Conservation (phyloP, 1,140 invertebrate genomes). For the Venturia canescens region DNA sequence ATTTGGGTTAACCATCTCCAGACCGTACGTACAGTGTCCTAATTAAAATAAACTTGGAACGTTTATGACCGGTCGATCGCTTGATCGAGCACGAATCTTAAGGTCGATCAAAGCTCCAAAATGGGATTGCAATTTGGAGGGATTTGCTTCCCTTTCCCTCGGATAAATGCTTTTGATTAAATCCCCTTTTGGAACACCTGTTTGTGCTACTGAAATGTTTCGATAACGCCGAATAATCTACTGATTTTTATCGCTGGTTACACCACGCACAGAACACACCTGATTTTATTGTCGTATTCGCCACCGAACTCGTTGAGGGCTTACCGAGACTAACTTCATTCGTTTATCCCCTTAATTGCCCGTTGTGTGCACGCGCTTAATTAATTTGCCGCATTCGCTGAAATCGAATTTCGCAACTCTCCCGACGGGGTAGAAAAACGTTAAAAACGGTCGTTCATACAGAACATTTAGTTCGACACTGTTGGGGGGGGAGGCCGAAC, state of each 20-base stretch:
- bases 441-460: not conserved
- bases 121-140: not conserved
- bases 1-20: constrained; percentile 41
- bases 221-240: not conserved
- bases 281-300: not conserved
- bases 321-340: not conserved
- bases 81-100: too few species aligned
- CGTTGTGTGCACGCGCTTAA: constrained; percentile 24
- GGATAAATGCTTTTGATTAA: too few species aligned
- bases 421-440: too few species aligned
- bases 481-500: too few species aligned
- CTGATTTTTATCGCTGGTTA: not conserved
- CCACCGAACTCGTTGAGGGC: not conserved
- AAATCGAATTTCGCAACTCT: not conserved
- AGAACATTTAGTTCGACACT: not conserved
- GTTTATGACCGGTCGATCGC: not conserved
- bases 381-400: constrained; percentile 17
- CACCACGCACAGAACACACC: not conserved
- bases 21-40: constrained; percentile 45
- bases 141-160: not conserved
- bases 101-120: too few species aligned
- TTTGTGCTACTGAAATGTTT: not conserved
- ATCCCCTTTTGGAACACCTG: too few species aligned
- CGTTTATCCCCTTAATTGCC: not conserved
- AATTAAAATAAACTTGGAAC: constrained; percentile 15